Percentiles rank a stretch among this genome's conserved stretches.
Conservation (phyloP, 2,113 vertebrate genomes). For the Thunnus thynnus region DNA sequence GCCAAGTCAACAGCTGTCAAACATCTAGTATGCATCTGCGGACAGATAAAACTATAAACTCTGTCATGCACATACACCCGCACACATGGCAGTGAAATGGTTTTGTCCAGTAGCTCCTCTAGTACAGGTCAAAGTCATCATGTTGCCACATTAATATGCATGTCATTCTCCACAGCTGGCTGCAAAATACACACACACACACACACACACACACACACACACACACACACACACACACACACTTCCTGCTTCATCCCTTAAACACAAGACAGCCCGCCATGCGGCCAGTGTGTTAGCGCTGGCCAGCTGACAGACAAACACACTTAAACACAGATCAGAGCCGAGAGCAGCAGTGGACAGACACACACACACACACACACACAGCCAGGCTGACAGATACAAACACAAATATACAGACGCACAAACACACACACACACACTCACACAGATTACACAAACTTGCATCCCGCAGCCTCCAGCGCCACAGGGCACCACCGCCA, state of each 20-base stretch:
- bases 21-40: conserved; percentile 69
- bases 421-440: neutral
- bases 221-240: conserved; percentile 12
- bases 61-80: conserved; percentile 66
- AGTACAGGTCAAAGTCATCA: conserved; percentile 77
- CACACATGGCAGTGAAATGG: conserved; percentile 58
- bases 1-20: conserved; percentile 81
- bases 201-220: conserved; percentile 11
- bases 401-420: conserved; percentile 26
- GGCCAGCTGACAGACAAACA: conserved; percentile 74
- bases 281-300: conserved; percentile 60
- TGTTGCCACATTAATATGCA: conserved; percentile 71
- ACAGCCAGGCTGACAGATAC: conserved; percentile 16
- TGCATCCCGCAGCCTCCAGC: conserved; percentile 67
- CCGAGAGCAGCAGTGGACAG: conserved; percentile 58
- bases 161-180: conserved; percentile 77
- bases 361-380: conserved; percentile 16
- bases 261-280: conserved; percentile 53
- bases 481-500: conserved; percentile 71
- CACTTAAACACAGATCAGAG: conserved; percentile 79
- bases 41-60: conserved; percentile 73
- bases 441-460: conserved; percentile 62
- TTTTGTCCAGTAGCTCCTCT: conserved; percentile 61
- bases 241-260: conserved; percentile 43
- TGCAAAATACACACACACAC: conserved; percentile 51